Base-by-base conservation (phyloP, 2,888 invertebrate genomes). In the Tenthredo livida region DNA sequence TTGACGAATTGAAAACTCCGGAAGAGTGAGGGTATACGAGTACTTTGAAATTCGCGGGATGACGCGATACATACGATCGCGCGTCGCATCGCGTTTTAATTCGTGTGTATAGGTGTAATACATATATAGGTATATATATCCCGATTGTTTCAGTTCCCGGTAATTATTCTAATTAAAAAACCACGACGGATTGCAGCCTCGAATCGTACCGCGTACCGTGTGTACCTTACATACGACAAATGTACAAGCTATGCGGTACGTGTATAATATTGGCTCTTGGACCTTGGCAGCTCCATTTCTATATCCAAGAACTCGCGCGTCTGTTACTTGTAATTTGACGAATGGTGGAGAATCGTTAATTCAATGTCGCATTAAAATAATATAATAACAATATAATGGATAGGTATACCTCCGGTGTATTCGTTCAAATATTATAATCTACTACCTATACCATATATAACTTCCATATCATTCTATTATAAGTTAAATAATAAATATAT, bases 211-310 rank as follows among this genome's bases (percentile, higher is more conserved):
- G 40, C 25, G 29, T 29, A 29, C 29, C 1, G 2, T 0, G 0
- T 37, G 29, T 17, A 43, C 43, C 37, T 9, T 9, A 70, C n/a
- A 33, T 70, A 25, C 40, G 72, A n/a, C 40, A 72, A 40, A 29
- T 29, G 21, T 54, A 77, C 77, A 17, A 21, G 21, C 78, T 17
- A 58, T 17, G 29, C 78, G 78, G 54, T 61, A 78, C 58, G 61
- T 61, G 78, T 25, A 54, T 50, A 77, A 54, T 50, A 77, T 77
- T 21, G 78, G 25, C 61, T 58, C 78, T 50, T 37, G 78, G 78
- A 78, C 78, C 78, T 78, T 78, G 78, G 78, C 33, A 25, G 78
- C 4, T 61, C 78, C 78, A 78, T 78, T 78, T 78, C 78, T 61
- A 78, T 58, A 72, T 37, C 72, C 72, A 72, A 72, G 72, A 37